Conservation (phyloP, 2,888 invertebrate genomes). For the Crocallis elinguaria region DNA sequence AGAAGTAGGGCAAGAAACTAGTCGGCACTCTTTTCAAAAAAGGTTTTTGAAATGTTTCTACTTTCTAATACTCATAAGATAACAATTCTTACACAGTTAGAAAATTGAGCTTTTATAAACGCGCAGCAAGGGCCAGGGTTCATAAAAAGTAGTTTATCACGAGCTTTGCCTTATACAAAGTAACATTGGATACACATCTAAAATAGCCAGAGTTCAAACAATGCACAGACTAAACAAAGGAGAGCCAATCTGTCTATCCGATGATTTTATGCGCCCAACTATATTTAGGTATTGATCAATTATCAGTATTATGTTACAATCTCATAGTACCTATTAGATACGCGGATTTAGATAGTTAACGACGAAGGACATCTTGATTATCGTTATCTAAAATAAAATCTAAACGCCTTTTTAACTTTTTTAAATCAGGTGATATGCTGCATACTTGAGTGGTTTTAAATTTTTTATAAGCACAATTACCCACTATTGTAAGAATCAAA, state of each 20-base stretch:
- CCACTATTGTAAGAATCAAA: too few relatives aligned
- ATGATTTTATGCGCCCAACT: constrained; percentile 46
- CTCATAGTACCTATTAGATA: constrained; percentile 1
- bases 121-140: too few relatives aligned
- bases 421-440: not conserved
- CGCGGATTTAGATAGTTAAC: not conserved
- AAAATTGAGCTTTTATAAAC: too few relatives aligned
- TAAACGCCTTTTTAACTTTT: not conserved
- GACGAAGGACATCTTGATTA: constrained; percentile 16
- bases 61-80: too few relatives aligned
- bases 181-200: constrained; percentile 42
- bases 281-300: constrained; percentile 39
- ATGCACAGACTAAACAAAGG: constrained; percentile 69
- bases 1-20: too few relatives aligned
- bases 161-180: constrained; percentile 14
- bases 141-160: constrained; percentile 3
- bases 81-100: too few relatives aligned
- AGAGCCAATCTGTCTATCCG: constrained; percentile 55
- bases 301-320: constrained; percentile 24
- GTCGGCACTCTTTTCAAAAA: too few relatives aligned
- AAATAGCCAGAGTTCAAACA: constrained; percentile 64
- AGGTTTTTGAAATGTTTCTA: too few relatives aligned
- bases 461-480: not conserved
- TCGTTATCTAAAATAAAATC: not conserved
- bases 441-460: not conserved